These are phyloP conservation scores for Thinocorus orbignyianus DNA, from an alignment of 2,113 vertebrate genomes.

Conservation along the genomic window DNA sequence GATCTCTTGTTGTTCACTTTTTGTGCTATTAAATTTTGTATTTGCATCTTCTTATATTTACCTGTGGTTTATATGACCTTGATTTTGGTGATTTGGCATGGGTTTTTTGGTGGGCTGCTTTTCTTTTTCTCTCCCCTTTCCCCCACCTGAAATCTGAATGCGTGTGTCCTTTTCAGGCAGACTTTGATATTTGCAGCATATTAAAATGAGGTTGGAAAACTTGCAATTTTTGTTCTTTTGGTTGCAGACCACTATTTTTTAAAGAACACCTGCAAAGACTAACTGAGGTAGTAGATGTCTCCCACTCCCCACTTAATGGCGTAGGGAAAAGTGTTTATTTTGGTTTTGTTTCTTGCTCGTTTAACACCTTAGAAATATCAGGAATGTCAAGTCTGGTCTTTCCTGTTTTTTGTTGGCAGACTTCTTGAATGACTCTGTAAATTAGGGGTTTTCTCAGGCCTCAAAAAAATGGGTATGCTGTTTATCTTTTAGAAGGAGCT, in stretches of 20 bases:
- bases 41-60: neutral
- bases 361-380: constrained; percentile 33
- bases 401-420: constrained; percentile 35
- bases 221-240: neutral
- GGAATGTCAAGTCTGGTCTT: constrained; percentile 31
- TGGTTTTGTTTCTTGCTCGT: neutral
- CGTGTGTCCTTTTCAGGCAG: neutral
- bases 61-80: neutral
- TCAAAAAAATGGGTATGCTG: neutral
- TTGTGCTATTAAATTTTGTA: neutral
- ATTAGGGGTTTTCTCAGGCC: constrained; percentile 40
- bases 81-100: neutral
- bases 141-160: neutral
- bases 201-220: neutral
- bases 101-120: neutral
- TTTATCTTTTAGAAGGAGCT: constrained; percentile 31
- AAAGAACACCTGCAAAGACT: neutral
- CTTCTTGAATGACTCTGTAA: constrained; percentile 34
- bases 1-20: neutral
- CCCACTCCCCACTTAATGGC: neutral
- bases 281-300: neutral
- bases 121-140: neutral
- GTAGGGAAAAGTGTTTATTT: constrained; percentile 19
- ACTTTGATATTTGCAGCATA: neutral
- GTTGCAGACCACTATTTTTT: neutral